A percentile compares a stretch with the other conserved stretches of the same genome.
phyloP scores from a whole-genome alignment of 2,888 invertebrate species.

The Latheticus oryzae region DNA sequence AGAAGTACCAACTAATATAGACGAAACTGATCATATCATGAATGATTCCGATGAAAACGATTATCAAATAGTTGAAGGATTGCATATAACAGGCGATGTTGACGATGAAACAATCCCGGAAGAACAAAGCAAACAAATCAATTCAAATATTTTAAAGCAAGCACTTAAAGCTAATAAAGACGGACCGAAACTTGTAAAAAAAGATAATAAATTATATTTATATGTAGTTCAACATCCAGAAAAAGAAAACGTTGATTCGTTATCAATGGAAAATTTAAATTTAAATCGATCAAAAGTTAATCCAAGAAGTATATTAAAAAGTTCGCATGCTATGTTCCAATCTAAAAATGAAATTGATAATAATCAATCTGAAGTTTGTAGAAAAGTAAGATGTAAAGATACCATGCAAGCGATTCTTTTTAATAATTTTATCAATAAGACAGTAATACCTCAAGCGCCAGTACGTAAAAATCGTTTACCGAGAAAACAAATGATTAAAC shows the following conservation, averaged over 20 bases:
- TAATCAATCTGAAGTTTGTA: slow-evolving; percentile 47
- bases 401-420: slow-evolving; percentile 58
- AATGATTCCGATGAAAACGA: slow-evolving; percentile 23
- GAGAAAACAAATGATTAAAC: slow-evolving; percentile 64
- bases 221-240: slow-evolving; percentile 58
- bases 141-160: slow-evolving; percentile 52
- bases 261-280: slow-evolving; percentile 33
- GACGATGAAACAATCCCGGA: slow-evolving; percentile 1
- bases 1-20: slow-evolving; percentile 23
- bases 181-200: slow-evolving; percentile 14
- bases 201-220: slow-evolving; percentile 50
- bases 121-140: background rate
- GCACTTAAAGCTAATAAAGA: slow-evolving; percentile 16
- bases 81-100: slow-evolving; percentile 56
- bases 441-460: slow-evolving; percentile 61
- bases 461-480: slow-evolving; percentile 60
- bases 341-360: slow-evolving; percentile 41
- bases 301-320: slow-evolving; percentile 61
- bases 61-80: slow-evolving; percentile 50
- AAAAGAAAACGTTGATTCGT: slow-evolving; percentile 60
- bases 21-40: background rate
- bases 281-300: slow-evolving; percentile 48
- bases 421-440: slow-evolving; percentile 60
- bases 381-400: slow-evolving; percentile 58
- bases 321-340: slow-evolving; percentile 45